Conservation (phyloP, 2,113 vertebrate genomes). For the Montifringilla adamsi region DNA sequence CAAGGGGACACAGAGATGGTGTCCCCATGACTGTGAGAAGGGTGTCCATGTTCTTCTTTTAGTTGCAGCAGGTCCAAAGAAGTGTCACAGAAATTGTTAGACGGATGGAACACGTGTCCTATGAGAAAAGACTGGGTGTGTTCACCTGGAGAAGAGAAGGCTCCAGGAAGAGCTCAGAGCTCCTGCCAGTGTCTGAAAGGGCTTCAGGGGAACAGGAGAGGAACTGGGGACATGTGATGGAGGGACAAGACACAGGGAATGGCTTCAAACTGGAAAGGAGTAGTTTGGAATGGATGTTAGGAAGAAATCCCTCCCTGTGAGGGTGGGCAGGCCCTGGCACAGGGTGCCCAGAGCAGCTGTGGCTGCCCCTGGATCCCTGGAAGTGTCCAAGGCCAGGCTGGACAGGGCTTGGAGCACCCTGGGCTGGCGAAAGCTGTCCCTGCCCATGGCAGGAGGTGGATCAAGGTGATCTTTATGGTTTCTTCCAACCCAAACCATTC, state of each 20-base stretch:
- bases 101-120: no score
- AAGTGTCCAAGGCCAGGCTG: background rate
- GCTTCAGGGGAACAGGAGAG: background rate
- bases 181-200: background rate
- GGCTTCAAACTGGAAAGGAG: background rate
- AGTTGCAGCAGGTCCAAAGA: background rate
- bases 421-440: fast-evolving
- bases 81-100: background rate
- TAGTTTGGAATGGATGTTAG: no score
- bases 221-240: background rate
- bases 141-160: background rate
- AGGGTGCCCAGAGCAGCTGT: background rate
- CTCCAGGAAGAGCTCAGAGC: background rate
- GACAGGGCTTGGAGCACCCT: fast-evolving
- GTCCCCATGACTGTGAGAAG: background rate
- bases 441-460: background rate
- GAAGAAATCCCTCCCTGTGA: background rate
- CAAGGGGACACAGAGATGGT: background rate
- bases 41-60: background rate
- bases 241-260: background rate
- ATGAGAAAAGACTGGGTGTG: background rate
- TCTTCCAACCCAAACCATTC: background rate
- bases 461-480: fast-evolving
- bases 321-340: fast-evolving
- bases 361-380: background rate